A percentile compares a stretch with the other conserved stretches of the same genome.
Conservation (phyloP, 1,140 invertebrate genomes). For the Dysdera silvatica region DNA sequence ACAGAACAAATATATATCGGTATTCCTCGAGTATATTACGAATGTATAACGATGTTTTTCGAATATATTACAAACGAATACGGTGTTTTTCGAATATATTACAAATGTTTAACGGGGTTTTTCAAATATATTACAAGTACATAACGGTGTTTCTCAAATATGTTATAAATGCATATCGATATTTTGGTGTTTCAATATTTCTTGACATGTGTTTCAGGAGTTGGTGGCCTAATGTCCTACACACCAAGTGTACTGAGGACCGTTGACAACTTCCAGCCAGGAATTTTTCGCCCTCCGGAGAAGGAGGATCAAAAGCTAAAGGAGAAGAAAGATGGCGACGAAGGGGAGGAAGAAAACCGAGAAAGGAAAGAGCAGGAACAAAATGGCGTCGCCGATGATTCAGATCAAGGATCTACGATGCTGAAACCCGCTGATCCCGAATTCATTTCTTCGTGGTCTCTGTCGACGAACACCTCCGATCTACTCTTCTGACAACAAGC, state of each 20-base stretch:
- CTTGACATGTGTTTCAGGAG: no score
- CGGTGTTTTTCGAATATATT: no score
- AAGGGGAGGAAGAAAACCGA: not conserved
- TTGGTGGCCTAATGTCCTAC: no score
- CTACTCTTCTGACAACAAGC: constrained; percentile 57
- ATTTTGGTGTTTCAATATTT: no score
- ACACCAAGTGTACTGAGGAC: constrained; percentile 24
- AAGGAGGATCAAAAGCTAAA: not conserved
- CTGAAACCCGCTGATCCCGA: constrained; percentile 51
- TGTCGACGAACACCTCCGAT: constrained; percentile 56
- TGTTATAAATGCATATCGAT: no score
- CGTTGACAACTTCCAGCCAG: constrained; percentile 24
- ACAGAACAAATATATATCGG: no score
- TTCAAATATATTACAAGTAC: no score
- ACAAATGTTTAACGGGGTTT: no score
- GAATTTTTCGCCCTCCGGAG: constrained; percentile 17
- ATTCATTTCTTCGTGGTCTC: constrained; percentile 52
- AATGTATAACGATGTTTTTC: no score
- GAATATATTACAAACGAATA: no score
- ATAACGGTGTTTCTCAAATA: no score
- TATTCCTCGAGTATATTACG: no score
- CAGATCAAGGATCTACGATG: constrained; percentile 44
- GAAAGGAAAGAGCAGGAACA: constrained; percentile 8
- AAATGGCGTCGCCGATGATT: not conserved
- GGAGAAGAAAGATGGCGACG: not conserved